phyloP scores from a whole-genome alignment of 2,888 invertebrate genomes.

The Cryptops parisi region DNA sequence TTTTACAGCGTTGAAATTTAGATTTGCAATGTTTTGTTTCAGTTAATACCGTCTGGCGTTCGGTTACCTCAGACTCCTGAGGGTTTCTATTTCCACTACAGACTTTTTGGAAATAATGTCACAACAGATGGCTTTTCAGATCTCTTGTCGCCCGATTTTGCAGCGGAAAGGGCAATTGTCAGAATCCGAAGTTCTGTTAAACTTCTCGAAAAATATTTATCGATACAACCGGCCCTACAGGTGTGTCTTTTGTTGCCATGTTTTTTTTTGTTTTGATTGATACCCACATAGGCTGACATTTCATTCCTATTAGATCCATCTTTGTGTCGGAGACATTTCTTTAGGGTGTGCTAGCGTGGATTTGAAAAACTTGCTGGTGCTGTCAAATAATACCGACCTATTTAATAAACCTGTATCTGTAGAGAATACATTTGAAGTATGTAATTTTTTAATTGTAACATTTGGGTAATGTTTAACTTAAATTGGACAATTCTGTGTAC shows the following conservation, averaged over 20 bases:
- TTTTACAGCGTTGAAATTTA: too few species aligned
- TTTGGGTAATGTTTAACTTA: background rate
- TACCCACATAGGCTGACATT: background rate
- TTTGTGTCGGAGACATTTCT: conserved; percentile 33
- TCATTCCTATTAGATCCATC: conserved; percentile 26
- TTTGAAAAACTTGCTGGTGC: conserved; percentile 26
- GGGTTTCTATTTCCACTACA: conserved; percentile 35
- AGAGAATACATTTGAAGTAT: conserved; percentile 30
- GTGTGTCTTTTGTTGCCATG: conserved; percentile 21
- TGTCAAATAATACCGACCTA: conserved; percentile 30
- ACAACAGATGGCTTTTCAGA: conserved; percentile 32
- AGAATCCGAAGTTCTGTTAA: conserved; percentile 30
- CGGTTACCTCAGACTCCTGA: conserved; percentile 24
- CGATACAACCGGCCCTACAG: conserved; percentile 30
- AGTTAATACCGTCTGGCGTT: conserved; percentile 28
- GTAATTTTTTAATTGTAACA: conserved; percentile 9
- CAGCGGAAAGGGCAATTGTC: conserved; percentile 34
- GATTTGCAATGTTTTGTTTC: too few species aligned
- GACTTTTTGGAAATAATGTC: conserved; percentile 34
- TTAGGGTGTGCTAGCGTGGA: conserved; percentile 30
- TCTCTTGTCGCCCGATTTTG: conserved; percentile 31
- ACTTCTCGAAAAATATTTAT: conserved; percentile 29
- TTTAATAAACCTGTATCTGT: conserved; percentile 30
- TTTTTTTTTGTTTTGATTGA: background rate
- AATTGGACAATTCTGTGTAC: too few species aligned